A percentile compares a stretch with the other conserved stretches of the same genome.
Conservation (phyloP, 2,113 vertebrate species). For the Hassar affinis region DNA sequence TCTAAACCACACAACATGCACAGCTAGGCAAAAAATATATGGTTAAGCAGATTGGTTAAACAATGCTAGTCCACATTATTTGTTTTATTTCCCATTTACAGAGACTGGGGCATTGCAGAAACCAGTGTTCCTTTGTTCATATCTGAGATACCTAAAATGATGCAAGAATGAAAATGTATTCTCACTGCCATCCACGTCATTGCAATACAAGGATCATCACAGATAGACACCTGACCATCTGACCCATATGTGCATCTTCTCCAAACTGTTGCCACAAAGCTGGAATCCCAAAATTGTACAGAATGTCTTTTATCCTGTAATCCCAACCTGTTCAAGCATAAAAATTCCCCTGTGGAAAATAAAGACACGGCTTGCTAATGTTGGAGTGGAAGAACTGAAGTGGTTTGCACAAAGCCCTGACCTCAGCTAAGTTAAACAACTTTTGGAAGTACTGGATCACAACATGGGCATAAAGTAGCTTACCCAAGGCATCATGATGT, state of each 20-base stretch:
- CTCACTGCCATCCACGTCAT: neutral
- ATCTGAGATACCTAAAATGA: neutral
- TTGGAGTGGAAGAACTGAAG: neutral
- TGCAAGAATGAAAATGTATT: neutral
- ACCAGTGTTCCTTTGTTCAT: neutral
- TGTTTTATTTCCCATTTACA: neutral
- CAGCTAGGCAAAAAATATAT: too few relatives aligned
- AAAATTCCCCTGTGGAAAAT: neutral
- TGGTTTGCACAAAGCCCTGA: neutral
- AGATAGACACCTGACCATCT: neutral
- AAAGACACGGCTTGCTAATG: neutral
- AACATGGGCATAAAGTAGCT: neutral
- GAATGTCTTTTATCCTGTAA: neutral
- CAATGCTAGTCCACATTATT: neutral
- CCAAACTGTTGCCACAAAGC: neutral
- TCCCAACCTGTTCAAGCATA: neutral
- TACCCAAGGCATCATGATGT: neutral
- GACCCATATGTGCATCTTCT: neutral
- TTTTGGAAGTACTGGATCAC: neutral
- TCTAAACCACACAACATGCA: too few relatives aligned
- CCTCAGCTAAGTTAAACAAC: neutral
- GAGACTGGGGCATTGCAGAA: neutral
- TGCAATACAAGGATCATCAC: neutral
- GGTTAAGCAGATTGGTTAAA: neutral
- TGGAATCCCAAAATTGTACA: neutral